These are phyloP conservation scores for Tryphoninae sp. DNA, from an alignment of 2,888 invertebrate genomes.

Conservation along the genomic window DNA sequence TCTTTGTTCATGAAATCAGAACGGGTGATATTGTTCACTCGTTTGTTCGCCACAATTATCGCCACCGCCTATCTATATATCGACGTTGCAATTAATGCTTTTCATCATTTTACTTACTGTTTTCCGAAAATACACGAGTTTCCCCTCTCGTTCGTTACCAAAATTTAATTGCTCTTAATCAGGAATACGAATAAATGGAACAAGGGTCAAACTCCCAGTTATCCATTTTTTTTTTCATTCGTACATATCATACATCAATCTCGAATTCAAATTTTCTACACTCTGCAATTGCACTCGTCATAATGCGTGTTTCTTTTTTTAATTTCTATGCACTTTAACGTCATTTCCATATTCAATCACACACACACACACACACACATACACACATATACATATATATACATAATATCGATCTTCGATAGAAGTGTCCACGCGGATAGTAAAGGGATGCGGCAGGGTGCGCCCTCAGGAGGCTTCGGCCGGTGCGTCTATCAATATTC, in stretches of 20 bases:
- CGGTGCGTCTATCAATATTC: slow-evolving; percentile 66
- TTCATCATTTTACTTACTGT: slow-evolving; percentile 34
- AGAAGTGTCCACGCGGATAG: slow-evolving; percentile 7
- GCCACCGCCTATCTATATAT: slow-evolving; percentile 23
- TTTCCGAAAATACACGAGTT: background rate
- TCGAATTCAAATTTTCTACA: no score
- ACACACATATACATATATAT: background rate
- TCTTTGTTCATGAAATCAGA: background rate
- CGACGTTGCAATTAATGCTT: slow-evolving; percentile 37
- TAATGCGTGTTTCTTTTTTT: background rate
- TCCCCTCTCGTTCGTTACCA: background rate
- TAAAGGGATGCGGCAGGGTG: background rate
- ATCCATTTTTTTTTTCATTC: background rate
- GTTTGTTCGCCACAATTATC: slow-evolving; percentile 45
- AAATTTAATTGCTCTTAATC: no score
- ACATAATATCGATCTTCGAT: slow-evolving; percentile 1
- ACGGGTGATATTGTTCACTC: slow-evolving; percentile 38
- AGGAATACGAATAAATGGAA: no score
- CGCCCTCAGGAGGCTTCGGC: slow-evolving; percentile 51
- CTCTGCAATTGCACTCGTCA: background rate
- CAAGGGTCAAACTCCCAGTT: background rate
- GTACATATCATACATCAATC: no score
- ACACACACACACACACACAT: background rate
- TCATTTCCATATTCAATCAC: background rate
- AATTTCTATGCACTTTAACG: no score